Evolutionary conservation across 2,888 invertebrate genomes (phyloP), one percentile per base, ranked within the genome.

Genomic region (Kryphioiulus occultus): DNA sequence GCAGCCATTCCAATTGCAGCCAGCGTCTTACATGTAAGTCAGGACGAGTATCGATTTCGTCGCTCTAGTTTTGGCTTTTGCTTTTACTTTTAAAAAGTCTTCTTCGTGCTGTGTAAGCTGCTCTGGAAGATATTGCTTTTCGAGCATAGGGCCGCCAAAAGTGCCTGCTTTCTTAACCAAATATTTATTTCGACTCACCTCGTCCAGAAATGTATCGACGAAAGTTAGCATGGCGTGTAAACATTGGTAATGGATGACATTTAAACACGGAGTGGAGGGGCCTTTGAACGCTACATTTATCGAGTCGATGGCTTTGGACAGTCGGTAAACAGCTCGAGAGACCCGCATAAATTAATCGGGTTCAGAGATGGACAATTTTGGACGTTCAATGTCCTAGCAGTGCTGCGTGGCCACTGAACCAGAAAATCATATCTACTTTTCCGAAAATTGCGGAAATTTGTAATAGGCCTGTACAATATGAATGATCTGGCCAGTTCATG

Each of bases 151-250:
- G 47, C 47, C 9, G 19, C 7, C 35, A 47, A 7, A 12, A 47
- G 47, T 9, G n/a, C 22, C 53, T 17, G 59, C 7, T 22, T 59
- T 22, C 59, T 59, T 59, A 59, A 59, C n/a, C 59, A 59, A 59
- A 59, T 59, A 59, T 59, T 59, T 59, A 59, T 59, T 59, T 59
- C 59, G 59, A 59, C 59, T 59, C 59, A 59, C 59, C 59, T 59
- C 59, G 59, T 59, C 59, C 22, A 59, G 59, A 59, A 59, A 59
- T 59, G 22, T 59, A 59, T 59, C 59, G 59, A 59, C 22, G 22
- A 59, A 59, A 59, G 59, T 59, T 59, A 59, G 59, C 59, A 59
- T n/a, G 59, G 59, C 59, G 59, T 59, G 59, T 59, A 59, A 59
- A 59, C 59, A 59, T 59, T n/a, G 59, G 59, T 59, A 59, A 59